Percentiles rank a stretch among this genome's conserved stretches.
Evolutionary conservation across 2,888 invertebrate genomes (phyloP).

Genomic region (Hololepta plana): DNA sequence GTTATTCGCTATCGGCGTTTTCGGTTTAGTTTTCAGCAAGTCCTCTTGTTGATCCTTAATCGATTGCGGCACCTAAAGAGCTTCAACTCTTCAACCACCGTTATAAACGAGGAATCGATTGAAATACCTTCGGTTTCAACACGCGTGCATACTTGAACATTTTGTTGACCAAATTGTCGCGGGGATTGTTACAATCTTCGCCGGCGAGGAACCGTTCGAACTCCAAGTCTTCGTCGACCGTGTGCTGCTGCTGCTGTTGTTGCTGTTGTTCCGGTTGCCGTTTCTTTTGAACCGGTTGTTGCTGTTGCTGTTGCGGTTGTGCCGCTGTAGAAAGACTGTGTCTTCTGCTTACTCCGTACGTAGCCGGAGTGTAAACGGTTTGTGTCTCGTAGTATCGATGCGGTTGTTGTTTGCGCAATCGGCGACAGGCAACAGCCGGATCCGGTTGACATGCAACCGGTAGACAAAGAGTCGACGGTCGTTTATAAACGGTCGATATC

Average conservation of each 20-base stretch:
- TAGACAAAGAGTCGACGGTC: conserved; percentile 21
- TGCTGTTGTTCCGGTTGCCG: not conserved
- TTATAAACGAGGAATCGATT: too few relatives aligned
- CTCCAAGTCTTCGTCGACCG: not conserved
- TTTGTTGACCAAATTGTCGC: too few relatives aligned
- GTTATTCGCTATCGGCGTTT: too few relatives aligned
- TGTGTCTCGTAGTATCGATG: too few relatives aligned
- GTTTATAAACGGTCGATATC: conserved; percentile 15
- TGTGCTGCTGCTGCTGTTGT: conserved; percentile 1
- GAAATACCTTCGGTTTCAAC: too few relatives aligned
- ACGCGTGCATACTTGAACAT: too few relatives aligned
- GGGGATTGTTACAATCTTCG: too few relatives aligned
- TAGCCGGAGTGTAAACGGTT: too few relatives aligned
- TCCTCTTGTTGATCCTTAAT: conserved; percentile 8
- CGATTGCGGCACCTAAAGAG: conserved; percentile 7
- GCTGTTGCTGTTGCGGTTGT: conserved; percentile 1
- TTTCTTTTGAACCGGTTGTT: not conserved
- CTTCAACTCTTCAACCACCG: too few relatives aligned
- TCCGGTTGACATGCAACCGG: conserved; percentile 20
- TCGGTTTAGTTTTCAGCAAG: conserved; percentile 6
- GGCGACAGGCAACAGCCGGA: conserved; percentile 14
- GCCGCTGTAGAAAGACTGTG: not conserved
- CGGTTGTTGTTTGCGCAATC: conserved; percentile 10
- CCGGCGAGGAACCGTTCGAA: too few relatives aligned
- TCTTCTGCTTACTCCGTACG: not conserved